Evolutionary conservation across 2,113 vertebrate genomes (phyloP), one percentile per base, ranked within the genome.

Genomic region (Alouatta palliata): DNA sequence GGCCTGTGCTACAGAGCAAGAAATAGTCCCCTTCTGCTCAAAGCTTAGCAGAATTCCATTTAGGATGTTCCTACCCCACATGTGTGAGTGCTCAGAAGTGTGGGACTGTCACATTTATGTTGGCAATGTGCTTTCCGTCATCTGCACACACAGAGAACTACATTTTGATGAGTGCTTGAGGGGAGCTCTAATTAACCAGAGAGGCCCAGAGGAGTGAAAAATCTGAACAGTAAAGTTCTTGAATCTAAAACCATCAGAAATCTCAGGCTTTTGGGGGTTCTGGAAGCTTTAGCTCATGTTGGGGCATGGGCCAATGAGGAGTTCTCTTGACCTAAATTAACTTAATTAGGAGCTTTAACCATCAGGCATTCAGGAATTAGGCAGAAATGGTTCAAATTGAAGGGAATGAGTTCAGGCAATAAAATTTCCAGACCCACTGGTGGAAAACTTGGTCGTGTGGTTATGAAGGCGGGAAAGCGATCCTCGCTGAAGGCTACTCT

Each of bases 381-480:
- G 70, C 40, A 25, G 95, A 77, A 70, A 6, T 6, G 11, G 17
- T 14, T 16, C 49, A 10, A 5, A 37, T 0, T 0, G 35, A 76
- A 80, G 70, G 77, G 27, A 54, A 66, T 20, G 13, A 8, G 11
- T 3, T 17, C n/a, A n/a, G 56, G 58, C 6, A 2, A 1, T 35
- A 5, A 4, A 19, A 47, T 37, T 20, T 54, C 12, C 21, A 2
- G 35, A 25, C 68, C 13, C 23, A 8, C 61, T 8, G 35, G 35
- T 25, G 14, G 40, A 27, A 32, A 2, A 35, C 49, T 6, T 14
- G 30, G 61, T 13, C 8, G 12, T 13, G 6, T 30, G 58, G 40
- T 14, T 3, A 5, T 5, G 40, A 9, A 40, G 6, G 40, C 20
- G 7, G 70, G 7, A n/a, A 45, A 10, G 1, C 0, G 3, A 9